Conservation (phyloP, 2,113 vertebrate genomes). For the Litocranius walleri region DNA sequence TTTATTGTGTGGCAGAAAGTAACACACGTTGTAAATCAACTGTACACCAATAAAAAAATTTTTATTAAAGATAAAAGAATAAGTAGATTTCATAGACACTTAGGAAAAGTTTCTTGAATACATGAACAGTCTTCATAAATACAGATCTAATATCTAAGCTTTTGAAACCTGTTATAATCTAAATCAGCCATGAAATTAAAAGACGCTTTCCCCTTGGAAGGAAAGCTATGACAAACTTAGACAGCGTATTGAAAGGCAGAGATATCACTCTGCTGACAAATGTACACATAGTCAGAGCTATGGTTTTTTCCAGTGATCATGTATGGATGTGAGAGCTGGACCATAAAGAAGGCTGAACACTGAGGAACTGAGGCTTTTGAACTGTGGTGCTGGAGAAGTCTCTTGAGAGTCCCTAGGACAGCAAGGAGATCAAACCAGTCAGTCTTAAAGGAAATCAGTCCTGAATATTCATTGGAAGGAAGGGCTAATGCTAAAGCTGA, state of each 20-base stretch:
- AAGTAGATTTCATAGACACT: background rate
- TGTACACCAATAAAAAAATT: background rate
- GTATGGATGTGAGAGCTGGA: background rate
- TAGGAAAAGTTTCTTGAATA: background rate
- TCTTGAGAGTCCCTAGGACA: background rate
- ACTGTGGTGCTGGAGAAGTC: background rate
- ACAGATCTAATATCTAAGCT: background rate
- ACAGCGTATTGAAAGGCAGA: background rate
- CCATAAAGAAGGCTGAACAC: background rate
- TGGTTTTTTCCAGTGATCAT: background rate
- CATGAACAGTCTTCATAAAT: background rate
- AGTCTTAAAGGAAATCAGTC: background rate
- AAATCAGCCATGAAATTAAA: background rate
- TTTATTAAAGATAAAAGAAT: background rate
- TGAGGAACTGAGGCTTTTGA: background rate
- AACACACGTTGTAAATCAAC: background rate
- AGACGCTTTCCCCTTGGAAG: background rate
- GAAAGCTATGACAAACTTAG: background rate
- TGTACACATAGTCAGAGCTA: background rate
- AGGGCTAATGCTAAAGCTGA: background rate
- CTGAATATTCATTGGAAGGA: background rate
- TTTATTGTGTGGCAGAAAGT: background rate
- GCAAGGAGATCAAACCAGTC: background rate
- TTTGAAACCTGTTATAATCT: background rate
- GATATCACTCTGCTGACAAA: background rate